Base-by-base conservation (phyloP, 2,113 vertebrate genomes). In the Notothenia coriiceps region DNA sequence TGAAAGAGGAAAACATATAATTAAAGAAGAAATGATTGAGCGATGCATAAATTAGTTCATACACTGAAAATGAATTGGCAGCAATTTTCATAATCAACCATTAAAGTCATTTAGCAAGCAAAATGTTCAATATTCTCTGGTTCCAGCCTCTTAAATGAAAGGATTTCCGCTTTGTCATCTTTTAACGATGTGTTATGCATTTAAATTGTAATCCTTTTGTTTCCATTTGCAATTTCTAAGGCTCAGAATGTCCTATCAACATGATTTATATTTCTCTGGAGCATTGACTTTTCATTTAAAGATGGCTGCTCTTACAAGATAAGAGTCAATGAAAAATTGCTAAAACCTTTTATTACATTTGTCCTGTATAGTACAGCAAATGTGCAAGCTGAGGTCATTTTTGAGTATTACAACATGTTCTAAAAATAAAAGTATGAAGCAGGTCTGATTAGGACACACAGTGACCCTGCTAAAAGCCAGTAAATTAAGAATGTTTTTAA, bases 1-100 rank as follows among this genome's bases (percentile, higher is more conserved):
- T 20, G 35, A 54, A 66, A 60, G 18, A 15, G 66, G 56, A 67
- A 68, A 72, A 18, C 17, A n/a, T 11, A 25, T 54, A 29, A 54
- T 64, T 57, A 22, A 4, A 62, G 46, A 25, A 62, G 13, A 60
- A 20, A 40, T 10, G 1, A 43, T 56, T 57, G 33, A 50, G 10
- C 6, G 8, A 56, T 20, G 18, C 44, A 35, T 61, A 7, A 52
- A 1, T 29, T 4, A 62, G 15, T 7, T 7, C 20, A 77, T 2
- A 18, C 9, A 50, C 20, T 20, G 13, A 50, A 40, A 68, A 60
- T 43, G 0, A 9, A 49, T 50, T 60, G 44, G 29, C 18, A 67
- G 13, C 18, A 40, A 11, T 20, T 56, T 56, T 57, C 7, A 33
- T 6, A 44, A 22, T 55, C 33, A 67, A 11, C 43, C 33, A 54